Percentiles rank a stretch among this genome's conserved stretches.
Evolutionary conservation across 1,140 invertebrate species (phyloP).

Genomic region (Sarcophaga peregrina): DNA sequence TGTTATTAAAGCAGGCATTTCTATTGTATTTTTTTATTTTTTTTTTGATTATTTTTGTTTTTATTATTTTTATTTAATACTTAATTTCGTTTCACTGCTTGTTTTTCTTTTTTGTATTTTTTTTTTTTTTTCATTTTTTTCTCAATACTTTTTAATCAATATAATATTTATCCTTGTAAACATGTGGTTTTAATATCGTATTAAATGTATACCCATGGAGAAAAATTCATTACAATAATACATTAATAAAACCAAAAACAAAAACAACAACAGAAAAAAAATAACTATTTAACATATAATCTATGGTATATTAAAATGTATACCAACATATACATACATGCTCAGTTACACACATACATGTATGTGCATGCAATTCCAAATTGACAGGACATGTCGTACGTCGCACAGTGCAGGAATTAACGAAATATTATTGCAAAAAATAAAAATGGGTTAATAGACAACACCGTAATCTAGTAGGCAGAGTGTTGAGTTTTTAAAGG

Average conservation of each 20-base stretch:
- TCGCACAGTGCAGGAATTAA: not conserved
- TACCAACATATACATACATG: too few relatives aligned
- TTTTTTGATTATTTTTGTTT: not conserved
- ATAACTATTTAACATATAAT: constrained; percentile 31
- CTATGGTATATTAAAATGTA: not conserved
- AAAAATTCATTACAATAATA: not conserved
- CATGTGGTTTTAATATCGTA: constrained; percentile 29
- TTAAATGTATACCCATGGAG: constrained; percentile 13
- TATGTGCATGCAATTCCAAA: not conserved
- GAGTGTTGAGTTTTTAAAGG: too few relatives aligned
- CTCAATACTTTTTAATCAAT: not conserved
- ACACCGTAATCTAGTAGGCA: too few relatives aligned
- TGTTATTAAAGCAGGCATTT: too few relatives aligned
- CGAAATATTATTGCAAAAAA: too few relatives aligned
- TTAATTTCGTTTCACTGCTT: too few relatives aligned
- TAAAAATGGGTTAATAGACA: too few relatives aligned
- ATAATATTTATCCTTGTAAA: constrained; percentile 26
- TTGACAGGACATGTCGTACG: not conserved
- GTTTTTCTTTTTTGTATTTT: too few relatives aligned
- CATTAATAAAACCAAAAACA: not conserved
- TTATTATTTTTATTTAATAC: too few relatives aligned
- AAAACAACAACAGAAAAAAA: constrained; percentile 3
- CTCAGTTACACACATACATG: too few relatives aligned
- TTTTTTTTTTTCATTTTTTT: too few relatives aligned
- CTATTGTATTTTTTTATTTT: too few relatives aligned